Percentiles rank a stretch among this genome's conserved stretches.
These are phyloP conservation scores for Hemicordylus capensis DNA, from an alignment of 2,113 vertebrate species.

Conservation along the genomic window DNA sequence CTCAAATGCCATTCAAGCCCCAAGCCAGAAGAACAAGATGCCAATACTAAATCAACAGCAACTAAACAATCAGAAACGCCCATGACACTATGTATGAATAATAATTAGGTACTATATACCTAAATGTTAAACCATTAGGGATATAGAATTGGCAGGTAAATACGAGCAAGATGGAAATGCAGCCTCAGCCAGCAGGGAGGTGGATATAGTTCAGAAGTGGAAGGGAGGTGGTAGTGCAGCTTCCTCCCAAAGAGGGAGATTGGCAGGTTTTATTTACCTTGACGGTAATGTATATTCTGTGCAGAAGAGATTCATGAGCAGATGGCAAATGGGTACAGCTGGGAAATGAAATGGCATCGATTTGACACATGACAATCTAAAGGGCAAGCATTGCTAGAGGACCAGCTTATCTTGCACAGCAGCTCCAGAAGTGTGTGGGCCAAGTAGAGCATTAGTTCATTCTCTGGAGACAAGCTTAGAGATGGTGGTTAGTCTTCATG, in stretches of 20 bases:
- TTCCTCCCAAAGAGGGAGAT: not conserved
- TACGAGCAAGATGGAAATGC: not conserved
- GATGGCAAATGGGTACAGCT: not conserved
- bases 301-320: not conserved
- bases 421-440: not conserved
- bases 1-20: too few species aligned
- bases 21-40: too few species aligned
- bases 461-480: not conserved
- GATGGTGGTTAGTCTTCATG: not conserved
- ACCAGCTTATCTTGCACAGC: not conserved
- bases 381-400: slow-evolving; percentile 6
- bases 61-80: not conserved
- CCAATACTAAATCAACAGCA: not conserved
- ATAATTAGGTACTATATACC: not conserved
- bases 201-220: not conserved
- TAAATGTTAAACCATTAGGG: not conserved
- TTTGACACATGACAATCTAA: not conserved
- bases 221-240: not conserved
- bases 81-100: not conserved
- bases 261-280: not conserved
- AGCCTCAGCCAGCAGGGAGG: not conserved
- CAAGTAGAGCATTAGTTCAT: not conserved
- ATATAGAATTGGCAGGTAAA: not conserved
- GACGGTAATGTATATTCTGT: not conserved
- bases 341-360: not conserved